These are phyloP conservation scores for Cyprinodon diabolis DNA, from an alignment of 2,797 vertebrate genomes.

Conservation along the genomic window DNA sequence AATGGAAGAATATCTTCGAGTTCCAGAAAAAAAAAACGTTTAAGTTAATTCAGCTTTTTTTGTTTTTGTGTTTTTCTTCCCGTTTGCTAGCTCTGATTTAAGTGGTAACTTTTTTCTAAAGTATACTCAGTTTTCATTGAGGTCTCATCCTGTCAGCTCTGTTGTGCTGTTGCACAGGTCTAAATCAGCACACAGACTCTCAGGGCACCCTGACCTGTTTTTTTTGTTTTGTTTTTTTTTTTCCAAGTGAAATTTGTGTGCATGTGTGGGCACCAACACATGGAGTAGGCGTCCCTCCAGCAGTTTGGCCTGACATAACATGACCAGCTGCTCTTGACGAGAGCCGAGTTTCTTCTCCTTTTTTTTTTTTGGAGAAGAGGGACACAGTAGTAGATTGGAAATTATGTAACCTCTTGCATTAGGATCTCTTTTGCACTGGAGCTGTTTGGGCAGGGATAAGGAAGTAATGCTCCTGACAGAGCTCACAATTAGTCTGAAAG, in stretches of 20 bases:
- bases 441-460: slow-evolving; percentile 56
- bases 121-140: slow-evolving; percentile 48
- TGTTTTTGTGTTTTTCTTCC: not conserved
- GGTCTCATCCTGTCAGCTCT: slow-evolving; percentile 48
- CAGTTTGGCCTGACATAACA: slow-evolving; percentile 71
- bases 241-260: slow-evolving; percentile 52
- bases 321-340: slow-evolving; percentile 74
- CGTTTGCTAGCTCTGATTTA: slow-evolving; percentile 19
- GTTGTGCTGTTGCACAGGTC: slow-evolving; percentile 44
- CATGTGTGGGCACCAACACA: slow-evolving; percentile 61
- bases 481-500: slow-evolving; percentile 65
- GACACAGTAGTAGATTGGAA: slow-evolving; percentile 58
- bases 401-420: slow-evolving; percentile 65
- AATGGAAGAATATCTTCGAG: not conserved
- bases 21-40: not conserved
- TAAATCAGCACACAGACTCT: slow-evolving; percentile 67
- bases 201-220: slow-evolving; percentile 71
- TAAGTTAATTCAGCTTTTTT: not conserved
- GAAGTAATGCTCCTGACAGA: slow-evolving; percentile 48
- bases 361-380: slow-evolving; percentile 53
- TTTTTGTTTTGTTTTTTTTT: slow-evolving; percentile 12
- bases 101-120: slow-evolving; percentile 11
- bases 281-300: slow-evolving; percentile 65
- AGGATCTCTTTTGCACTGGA: slow-evolving; percentile 49
- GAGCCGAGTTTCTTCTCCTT: slow-evolving; percentile 48